Percentiles rank a stretch among this genome's conserved stretches.
Evolutionary conservation across 1,140 invertebrate genomes (phyloP).

Genomic region (Acromyrmex echinatior): DNA sequence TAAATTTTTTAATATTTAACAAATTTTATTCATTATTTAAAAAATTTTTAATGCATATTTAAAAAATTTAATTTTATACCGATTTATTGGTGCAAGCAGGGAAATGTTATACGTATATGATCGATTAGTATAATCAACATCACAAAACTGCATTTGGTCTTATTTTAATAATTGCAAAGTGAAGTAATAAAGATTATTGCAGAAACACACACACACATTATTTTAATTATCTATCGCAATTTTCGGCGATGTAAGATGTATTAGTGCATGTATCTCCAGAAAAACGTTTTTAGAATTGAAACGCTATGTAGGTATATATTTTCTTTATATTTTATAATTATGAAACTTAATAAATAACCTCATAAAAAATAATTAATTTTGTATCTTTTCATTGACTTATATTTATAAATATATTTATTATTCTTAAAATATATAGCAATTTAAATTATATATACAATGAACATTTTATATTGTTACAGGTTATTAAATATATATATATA

Average conservation of each 20-base stretch:
- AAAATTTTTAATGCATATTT: no score
- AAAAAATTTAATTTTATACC: not conserved
- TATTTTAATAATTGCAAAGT: slow-evolving; percentile 65
- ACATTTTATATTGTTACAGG: no score
- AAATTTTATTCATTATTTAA: no score
- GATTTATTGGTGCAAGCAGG: slow-evolving; percentile 60
- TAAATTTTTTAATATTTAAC: no score
- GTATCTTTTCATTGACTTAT: no score
- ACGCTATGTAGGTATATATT: no score
- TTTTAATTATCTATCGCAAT: slow-evolving; percentile 20
- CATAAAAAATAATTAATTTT: no score
- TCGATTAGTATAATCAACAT: slow-evolving; percentile 73
- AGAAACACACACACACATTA: slow-evolving; percentile 1
- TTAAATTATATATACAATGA: no score
- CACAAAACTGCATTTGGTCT: slow-evolving; percentile 54
- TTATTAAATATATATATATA: no score
- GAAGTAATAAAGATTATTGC: slow-evolving; percentile 42
- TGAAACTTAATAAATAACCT: not conserved
- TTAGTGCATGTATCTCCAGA: not conserved
- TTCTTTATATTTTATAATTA: not conserved
- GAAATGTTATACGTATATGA: slow-evolving; percentile 47
- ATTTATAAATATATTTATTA: not conserved
- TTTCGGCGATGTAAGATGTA: slow-evolving; percentile 27
- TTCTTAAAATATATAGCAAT: no score
- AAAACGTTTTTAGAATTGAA: not conserved